These are phyloP conservation scores for Drosophila longiperda DNA, from an alignment of 2,888 invertebrate species.

Conservation along the genomic window DNA sequence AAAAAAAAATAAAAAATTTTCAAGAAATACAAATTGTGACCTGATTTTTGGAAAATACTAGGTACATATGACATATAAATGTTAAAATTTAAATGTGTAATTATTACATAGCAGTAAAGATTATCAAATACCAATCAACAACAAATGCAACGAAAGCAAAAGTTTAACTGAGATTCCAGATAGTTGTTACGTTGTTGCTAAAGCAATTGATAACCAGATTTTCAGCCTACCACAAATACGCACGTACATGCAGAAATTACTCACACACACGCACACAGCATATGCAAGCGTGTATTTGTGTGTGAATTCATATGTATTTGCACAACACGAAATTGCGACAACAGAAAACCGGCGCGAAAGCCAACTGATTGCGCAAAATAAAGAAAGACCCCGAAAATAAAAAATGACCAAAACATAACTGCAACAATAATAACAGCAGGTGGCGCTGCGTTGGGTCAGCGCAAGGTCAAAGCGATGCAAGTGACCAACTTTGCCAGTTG, in stretches of 20 bases:
- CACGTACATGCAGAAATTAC: background rate
- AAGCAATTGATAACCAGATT: conserved; percentile 48
- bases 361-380: conserved; percentile 54
- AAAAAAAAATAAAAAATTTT: conserved; percentile 15
- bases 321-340: conserved; percentile 44
- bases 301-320: conserved; percentile 39
- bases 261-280: background rate
- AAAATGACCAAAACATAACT: conserved; percentile 17
- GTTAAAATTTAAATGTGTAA: conserved; percentile 1
- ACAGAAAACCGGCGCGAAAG: conserved; percentile 44
- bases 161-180: conserved; percentile 15
- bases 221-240: conserved; percentile 26
- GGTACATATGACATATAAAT: conserved; percentile 9
- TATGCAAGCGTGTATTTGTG: background rate
- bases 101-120: conserved; percentile 3
- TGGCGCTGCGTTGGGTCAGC: conserved; percentile 31
- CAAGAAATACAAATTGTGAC: conserved; percentile 13
- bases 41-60: conserved; percentile 24
- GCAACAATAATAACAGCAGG: conserved; percentile 34
- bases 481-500: conserved; percentile 22
- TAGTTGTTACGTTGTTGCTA: conserved; percentile 28
- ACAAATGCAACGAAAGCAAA: conserved; percentile 6
- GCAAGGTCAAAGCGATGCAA: conserved; percentile 58
- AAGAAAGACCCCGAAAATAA: conserved; percentile 27
- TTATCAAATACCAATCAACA: conserved; percentile 1